Conservation (phyloP, 2,888 invertebrate genomes). For the Neelides folsomi region DNA sequence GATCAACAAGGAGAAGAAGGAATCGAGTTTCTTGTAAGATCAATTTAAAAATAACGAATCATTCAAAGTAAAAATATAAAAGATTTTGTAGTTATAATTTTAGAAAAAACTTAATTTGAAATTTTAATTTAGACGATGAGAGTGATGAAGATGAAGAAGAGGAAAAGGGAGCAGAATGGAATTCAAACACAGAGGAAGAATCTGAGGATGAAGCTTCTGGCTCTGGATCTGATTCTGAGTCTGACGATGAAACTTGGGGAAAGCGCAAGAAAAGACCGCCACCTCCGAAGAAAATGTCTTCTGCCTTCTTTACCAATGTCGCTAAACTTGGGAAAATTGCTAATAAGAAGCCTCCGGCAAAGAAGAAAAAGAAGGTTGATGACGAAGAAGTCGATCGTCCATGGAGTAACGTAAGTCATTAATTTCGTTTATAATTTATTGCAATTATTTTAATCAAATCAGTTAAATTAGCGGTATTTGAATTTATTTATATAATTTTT, state of each 20-base stretch:
- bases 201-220: constrained; percentile 24
- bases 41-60: constrained; percentile 45
- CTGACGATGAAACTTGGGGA: constrained; percentile 49
- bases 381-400: constrained; percentile 34
- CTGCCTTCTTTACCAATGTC: constrained; percentile 13
- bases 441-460: neutral
- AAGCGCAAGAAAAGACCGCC: constrained; percentile 40
- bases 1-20: constrained; percentile 27
- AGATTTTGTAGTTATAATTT: constrained; percentile 3
- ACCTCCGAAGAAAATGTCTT: constrained; percentile 8
- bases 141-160: constrained; percentile 35
- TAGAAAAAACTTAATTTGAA: constrained; percentile 5
- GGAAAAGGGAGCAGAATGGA: constrained; percentile 36
- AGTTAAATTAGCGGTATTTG: neutral
- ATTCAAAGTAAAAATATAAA: constrained; percentile 5
- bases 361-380: constrained; percentile 33
- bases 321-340: constrained; percentile 9
- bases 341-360: constrained; percentile 29
- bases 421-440: neutral
- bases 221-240: constrained; percentile 46
- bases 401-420: constrained; percentile 29
- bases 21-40: constrained; percentile 35
- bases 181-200: constrained; percentile 24
- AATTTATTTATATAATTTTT: neutral
- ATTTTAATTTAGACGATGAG: constrained; percentile 31